Percentiles rank a stretch among this genome's conserved stretches.
Evolutionary conservation across 2,888 invertebrate genomes (phyloP).

Genomic region (Epirrhoe tristata): DNA sequence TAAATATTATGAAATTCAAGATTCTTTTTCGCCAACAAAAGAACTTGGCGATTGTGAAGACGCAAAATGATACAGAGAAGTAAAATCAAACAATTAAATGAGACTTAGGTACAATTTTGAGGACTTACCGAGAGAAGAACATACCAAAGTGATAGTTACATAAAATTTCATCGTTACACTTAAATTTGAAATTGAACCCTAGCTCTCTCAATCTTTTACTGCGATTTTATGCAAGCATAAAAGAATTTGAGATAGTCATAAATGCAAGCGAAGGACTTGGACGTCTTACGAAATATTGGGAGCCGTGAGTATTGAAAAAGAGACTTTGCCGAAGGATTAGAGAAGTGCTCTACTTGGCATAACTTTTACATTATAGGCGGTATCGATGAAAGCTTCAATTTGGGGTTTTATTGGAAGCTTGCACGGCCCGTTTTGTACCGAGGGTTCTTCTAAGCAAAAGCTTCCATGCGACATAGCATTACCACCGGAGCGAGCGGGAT

Average conservation of each 20-base stretch:
- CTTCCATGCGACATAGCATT: slow-evolving; percentile 67
- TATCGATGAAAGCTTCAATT: slow-evolving; percentile 70
- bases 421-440: slow-evolving; percentile 57
- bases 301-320: slow-evolving; percentile 57
- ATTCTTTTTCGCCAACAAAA: neutral
- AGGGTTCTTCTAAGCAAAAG: slow-evolving; percentile 66
- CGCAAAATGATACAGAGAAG: neutral
- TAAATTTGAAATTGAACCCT: neutral
- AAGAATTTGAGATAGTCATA: slow-evolving; percentile 6
- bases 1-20: neutral
- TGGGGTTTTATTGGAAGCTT: slow-evolving; percentile 55
- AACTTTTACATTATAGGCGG: slow-evolving; percentile 73
- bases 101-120: neutral
- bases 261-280: slow-evolving; percentile 33
- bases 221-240: neutral
- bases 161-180: neutral
- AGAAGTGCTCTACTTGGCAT: slow-evolving; percentile 66
- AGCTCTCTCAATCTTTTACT: too few species aligned
- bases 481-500: slow-evolving; percentile 62
- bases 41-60: neutral
- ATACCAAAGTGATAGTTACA: neutral
- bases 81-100: neutral
- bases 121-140: neutral
- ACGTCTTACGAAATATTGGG: slow-evolving; percentile 53
- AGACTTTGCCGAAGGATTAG: slow-evolving; percentile 69